Evolutionary conservation across 2,888 invertebrate species (phyloP), one percentile per base, ranked within the genome.

Genomic region (Drosophila buzzatii): DNA sequence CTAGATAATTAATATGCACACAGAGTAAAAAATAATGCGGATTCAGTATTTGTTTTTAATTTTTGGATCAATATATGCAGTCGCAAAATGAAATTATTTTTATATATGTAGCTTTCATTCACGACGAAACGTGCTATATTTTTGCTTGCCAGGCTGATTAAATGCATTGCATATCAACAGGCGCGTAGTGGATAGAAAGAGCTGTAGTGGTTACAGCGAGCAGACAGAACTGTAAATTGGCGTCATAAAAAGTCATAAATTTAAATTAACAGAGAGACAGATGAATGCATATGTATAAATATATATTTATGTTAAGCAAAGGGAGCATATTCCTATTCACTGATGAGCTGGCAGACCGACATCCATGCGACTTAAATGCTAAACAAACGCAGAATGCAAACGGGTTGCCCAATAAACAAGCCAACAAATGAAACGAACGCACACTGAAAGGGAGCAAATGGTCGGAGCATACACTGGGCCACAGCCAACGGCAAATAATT

Each of bases 401-500:
- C 62, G 69, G 61, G 47, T 35, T 35, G 14, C 4, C 77, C 65
- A 79, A 73, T 74, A 77, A 68, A 63, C 53, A 58, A 35, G 47
- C 51, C 41, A 31, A n/a, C 44, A 45, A 68, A 66, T 57, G 60
- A 68, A 58, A 66, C 64, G 55, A 52, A 57, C 56, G 45, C 37
- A 41, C 20, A 55, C 47, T 52, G 60, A 53, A 70, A 60, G 55
- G 67, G 52, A 52, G 60, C 52, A 67, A 63, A 59, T 9, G 42
- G 18, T 10, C 42, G 18, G 18, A 20, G 55, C 23, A 45, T 60
- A n/a, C 47, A 18, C 44, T 49, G 49, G 53, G 65, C 73, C 68
- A 70, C 65, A 65, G 63, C 64, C 76, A 77, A 77, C 70, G 68
- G 81, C 87, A 87, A 82, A 82, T 91, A 89, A 89, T 90, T 90